A percentile compares a stretch with the other conserved stretches of the same genome.
phyloP scores from a whole-genome alignment of 2,113 vertebrate species.

The Chionomys nivalis region DNA sequence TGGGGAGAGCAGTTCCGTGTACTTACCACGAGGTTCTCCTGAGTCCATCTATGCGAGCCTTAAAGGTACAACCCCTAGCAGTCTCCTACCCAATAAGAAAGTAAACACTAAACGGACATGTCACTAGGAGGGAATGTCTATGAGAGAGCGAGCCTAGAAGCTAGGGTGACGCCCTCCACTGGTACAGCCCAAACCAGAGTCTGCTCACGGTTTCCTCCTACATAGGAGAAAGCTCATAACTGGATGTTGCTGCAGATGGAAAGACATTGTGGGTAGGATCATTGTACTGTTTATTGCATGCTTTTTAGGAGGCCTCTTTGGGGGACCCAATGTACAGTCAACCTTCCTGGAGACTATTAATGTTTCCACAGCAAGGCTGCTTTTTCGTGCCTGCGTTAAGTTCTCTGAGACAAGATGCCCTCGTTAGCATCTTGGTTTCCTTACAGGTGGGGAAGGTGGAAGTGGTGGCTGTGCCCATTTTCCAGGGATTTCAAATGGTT shows the following conservation, averaged over 20 bases:
- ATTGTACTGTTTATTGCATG: not conserved
- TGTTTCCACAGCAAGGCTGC: not conserved
- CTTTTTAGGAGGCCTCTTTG: not conserved
- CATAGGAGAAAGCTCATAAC: not conserved
- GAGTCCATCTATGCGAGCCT: not conserved
- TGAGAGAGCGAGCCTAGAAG: too few species aligned
- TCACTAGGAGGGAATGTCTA: not conserved
- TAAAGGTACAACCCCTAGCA: not conserved
- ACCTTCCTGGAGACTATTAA: not conserved
- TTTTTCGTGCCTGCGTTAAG: accelerated
- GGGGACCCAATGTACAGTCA: accelerated
- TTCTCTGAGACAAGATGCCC: not conserved
- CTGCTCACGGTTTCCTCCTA: not conserved
- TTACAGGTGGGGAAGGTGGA: too few species aligned
- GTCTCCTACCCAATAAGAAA: not conserved
- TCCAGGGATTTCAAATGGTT: not conserved
- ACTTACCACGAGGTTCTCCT: not conserved
- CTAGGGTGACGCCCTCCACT: accelerated
- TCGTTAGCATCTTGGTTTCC: not conserved
- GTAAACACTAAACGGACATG: not conserved
- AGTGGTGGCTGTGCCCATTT: not conserved
- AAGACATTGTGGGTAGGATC: not conserved
- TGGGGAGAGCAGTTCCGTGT: not conserved
- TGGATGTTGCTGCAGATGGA: not conserved
- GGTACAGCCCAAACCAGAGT: accelerated